Conservation (phyloP, 2,113 vertebrate genomes). For the Plestiodon gilberti region DNA sequence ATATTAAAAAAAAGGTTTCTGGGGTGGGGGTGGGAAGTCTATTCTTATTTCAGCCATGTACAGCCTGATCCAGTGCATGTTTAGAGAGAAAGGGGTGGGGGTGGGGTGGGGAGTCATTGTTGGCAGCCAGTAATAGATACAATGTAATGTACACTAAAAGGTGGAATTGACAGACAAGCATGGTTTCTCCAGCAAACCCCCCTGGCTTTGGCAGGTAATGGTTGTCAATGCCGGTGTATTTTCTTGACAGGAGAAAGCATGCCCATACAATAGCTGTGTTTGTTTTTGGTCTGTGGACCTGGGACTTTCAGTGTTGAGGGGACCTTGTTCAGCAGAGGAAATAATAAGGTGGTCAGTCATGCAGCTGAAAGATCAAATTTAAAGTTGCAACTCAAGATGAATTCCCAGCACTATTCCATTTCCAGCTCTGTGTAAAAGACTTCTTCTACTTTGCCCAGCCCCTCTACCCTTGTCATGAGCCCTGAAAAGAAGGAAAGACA, state of each 20-base stretch:
- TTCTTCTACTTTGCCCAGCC: conserved; percentile 1
- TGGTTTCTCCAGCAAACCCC: conserved; percentile 46
- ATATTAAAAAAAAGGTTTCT: conserved; percentile 11
- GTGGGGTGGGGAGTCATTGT: conserved; percentile 12
- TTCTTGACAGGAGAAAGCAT: conserved; percentile 67
- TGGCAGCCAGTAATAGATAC: conserved; percentile 47
- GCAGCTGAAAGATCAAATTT: conserved; percentile 89
- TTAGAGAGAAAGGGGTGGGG: background rate
- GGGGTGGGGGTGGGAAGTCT: conserved; percentile 9
- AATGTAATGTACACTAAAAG: conserved; percentile 56
- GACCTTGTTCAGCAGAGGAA: conserved; percentile 75
- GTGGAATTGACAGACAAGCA: conserved; percentile 51
- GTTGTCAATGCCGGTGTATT: conserved; percentile 74
- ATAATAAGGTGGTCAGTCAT: conserved; percentile 92
- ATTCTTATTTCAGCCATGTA: background rate
- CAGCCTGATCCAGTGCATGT: background rate
- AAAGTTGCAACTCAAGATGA: conserved; percentile 85
- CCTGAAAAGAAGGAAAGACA: conserved; percentile 63
- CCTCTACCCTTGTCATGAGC: conserved; percentile 58
- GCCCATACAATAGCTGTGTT: conserved; percentile 81
- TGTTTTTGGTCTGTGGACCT: conserved; percentile 84
- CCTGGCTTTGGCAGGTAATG: conserved; percentile 37
- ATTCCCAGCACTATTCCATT: conserved; percentile 90
- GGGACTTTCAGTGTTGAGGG: conserved; percentile 74
- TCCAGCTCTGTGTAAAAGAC: conserved; percentile 69